Evolutionary conservation across 2,797 vertebrate species (phyloP).

Genomic region (Tapirus indicus): DNA sequence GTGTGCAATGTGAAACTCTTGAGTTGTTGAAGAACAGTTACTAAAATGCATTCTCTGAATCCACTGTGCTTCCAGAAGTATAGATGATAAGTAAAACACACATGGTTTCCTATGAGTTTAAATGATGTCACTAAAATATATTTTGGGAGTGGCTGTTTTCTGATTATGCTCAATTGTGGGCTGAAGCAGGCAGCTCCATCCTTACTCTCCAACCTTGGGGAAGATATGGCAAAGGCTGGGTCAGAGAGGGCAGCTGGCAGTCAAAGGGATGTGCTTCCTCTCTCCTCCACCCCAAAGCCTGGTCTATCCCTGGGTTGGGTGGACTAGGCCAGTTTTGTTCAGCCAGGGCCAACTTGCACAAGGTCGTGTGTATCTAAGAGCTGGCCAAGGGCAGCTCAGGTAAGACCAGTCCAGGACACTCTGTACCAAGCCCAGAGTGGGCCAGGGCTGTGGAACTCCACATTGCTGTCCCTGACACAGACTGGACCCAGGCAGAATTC

Average conservation of each 20-base stretch:
- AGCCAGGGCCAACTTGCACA: background rate
- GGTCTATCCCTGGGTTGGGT: background rate
- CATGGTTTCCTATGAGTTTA: background rate
- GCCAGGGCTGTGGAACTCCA: background rate
- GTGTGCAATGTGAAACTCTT: background rate
- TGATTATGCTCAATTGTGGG: background rate
- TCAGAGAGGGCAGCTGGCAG: background rate
- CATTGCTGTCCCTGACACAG: background rate
- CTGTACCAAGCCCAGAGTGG: background rate
- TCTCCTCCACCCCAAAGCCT: background rate
- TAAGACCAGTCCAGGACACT: too few relatives aligned
- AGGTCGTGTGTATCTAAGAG: background rate
- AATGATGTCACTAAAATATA: background rate
- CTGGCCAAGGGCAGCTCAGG: background rate
- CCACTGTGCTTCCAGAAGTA: background rate
- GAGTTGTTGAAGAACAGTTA: background rate
- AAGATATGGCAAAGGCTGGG: background rate
- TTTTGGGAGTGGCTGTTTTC: background rate
- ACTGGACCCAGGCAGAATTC: background rate
- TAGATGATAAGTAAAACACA: background rate
- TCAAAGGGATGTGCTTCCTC: background rate
- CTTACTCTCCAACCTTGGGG: background rate
- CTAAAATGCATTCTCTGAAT: background rate
- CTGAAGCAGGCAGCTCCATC: background rate
- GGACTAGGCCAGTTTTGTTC: background rate